Base-by-base conservation (phyloP, 2,888 invertebrate species). In the Pocota personata region DNA sequence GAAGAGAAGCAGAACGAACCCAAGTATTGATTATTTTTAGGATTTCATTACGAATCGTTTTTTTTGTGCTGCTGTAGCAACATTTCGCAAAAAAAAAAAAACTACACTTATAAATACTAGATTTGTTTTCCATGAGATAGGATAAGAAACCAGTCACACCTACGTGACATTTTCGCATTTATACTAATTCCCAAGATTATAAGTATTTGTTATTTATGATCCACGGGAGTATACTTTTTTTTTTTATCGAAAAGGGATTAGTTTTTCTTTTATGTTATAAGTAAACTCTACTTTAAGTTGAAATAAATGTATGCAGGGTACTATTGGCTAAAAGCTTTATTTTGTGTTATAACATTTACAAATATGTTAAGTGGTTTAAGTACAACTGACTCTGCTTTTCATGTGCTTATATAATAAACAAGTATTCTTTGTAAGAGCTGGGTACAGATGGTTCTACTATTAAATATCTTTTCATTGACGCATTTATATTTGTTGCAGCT, bases 321-420 rank as follows among this genome's bases (percentile, higher is more conserved):
- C n/a, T 21, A 24, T n/a, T 48, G 10, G 12, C 48, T 40, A n/a
- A 58, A 24, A 24, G 12, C n/a, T 27, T 1, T 24, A 37, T 14
- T 24, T 6, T 35, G 16, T 35, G 37, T 35, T 12, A 16, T 1
- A 55, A 58, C 4, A 4, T 24, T 24, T 24, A 4, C 24, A 24
- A 4, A 24, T 2, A 35, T 5, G n/a, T 7, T 48, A 16, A 40
- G 24, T 72, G 57, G 30, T 14, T 48, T 2, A 32, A 37, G 37
- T 24, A 14, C 40, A 48, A 60, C 50, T 73, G 60, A 73, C 66
- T 48, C 60, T 52, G 73, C 73, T 62, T 73, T 52, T 40, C 50
- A 62, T 62, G 27, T 73, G 52, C 62, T 62, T 73, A 16, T 52
- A 19, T 52, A 27, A 6, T 27, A 27, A 52, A 62, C 37, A 24